These are phyloP conservation scores for Oikopleura albicans DNA, from an alignment of 23 tunicate genomes.

Conservation along the genomic window DNA sequence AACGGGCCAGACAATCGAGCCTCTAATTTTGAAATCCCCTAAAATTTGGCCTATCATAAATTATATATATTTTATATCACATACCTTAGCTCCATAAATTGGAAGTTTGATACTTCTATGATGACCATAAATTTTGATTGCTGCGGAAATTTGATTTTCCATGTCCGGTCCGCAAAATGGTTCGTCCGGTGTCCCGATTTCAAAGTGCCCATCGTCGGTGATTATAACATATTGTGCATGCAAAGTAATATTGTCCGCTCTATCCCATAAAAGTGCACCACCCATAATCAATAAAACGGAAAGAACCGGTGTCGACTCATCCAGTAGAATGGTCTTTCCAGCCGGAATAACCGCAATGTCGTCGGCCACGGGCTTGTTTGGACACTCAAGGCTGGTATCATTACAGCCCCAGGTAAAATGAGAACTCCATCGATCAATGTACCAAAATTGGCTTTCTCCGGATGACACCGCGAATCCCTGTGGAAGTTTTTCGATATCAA, in stretches of 20 bases:
- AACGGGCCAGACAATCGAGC: no score
- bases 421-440: constrained; percentile 66
- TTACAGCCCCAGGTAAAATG: constrained; percentile 76
- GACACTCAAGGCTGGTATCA: neutral
- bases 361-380: neutral
- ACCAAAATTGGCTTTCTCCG: constrained; percentile 40
- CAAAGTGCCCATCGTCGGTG: constrained; percentile 26
- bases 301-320: constrained; percentile 42
- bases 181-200: constrained; percentile 51
- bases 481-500: neutral
- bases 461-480: neutral
- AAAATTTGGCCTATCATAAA: no score
- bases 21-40: no score
- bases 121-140: constrained; percentile 49
- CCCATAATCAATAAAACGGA: constrained; percentile 57
- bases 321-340: constrained; percentile 61
- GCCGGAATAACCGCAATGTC: constrained; percentile 7
- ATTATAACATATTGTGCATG: constrained; percentile 58
- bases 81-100: constrained; percentile 85
- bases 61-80: no score
- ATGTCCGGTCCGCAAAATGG: constrained; percentile 18
- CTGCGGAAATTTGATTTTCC: constrained; percentile 21
- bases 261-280: constrained; percentile 43
- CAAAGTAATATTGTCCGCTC: constrained; percentile 25
- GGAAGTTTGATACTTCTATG: constrained; percentile 51